Base-by-base conservation (phyloP, 2,888 invertebrate species). In the Eupsilia transversa region DNA sequence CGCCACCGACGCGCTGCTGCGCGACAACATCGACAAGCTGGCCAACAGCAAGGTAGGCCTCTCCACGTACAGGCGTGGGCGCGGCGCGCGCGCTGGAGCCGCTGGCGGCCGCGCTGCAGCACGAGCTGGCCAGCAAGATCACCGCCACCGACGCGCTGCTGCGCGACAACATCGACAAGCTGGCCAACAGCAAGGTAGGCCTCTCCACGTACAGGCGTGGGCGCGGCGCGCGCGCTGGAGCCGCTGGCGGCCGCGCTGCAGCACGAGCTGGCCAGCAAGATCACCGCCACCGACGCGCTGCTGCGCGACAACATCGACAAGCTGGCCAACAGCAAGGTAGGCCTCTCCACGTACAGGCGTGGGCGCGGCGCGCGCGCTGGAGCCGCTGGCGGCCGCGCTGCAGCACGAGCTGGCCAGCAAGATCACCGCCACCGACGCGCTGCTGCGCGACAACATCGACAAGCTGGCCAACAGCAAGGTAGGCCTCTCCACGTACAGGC, bases 151-250 rank as follows among this genome's bases (percentile, higher is more conserved):
- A 99, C 94, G 94, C 97, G 66, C 96, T 98, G 87, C 95, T 99
- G 57, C 97, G 98, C 80, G 98, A 99, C 72, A 98, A 98, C 92
- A 97, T 99, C n/a, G n/a, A n/a, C n/a, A n/a, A n/a, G n/a, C n/a
- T n/a, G n/a, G n/a, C n/a, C n/a, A n/a, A n/a, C n/a, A n/a, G n/a
- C n/a, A n/a, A n/a, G n/a, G n/a, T n/a, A n/a, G n/a, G n/a, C n/a
- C n/a, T n/a, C n/a, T n/a, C n/a, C n/a, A n/a, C n/a, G n/a, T n/a
- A n/a, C n/a, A n/a, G n/a, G n/a, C n/a, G n/a, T n/a, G n/a, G n/a
- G 97, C 52, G 96, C 98, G 2, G 97, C 97, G 57, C 97, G 97
- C 0, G 97, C 97, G 59, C 96, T 98, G 74, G 98, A 98, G 88
- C 97, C 97, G 33, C 95, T 98, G 23, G 98, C 98, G 78, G 96